phyloP scores from a whole-genome alignment of 2,888 invertebrate species.

The Dasypogon diadema region DNA sequence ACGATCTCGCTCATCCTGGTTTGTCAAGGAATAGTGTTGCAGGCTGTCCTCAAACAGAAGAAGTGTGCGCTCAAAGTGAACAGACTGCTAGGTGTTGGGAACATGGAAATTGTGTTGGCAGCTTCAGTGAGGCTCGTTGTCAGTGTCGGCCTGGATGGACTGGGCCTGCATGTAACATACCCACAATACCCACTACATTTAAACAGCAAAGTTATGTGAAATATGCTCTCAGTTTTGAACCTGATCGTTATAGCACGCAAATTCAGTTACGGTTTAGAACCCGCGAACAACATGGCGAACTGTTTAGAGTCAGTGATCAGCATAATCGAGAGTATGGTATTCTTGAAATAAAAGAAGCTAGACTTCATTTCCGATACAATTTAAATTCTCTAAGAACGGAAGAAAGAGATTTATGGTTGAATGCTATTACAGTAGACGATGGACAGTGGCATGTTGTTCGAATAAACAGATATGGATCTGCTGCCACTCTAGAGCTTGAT shows the following conservation, averaged over 20 bases:
- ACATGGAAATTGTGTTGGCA: conserved; percentile 94
- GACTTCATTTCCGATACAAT: conserved; percentile 92
- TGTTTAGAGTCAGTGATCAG: conserved; percentile 94
- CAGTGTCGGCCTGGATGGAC: conserved; percentile 97
- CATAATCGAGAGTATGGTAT: conserved; percentile 95
- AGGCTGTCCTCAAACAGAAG: conserved; percentile 94
- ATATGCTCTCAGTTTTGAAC: conserved; percentile 94
- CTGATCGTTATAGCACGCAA: conserved; percentile 91
- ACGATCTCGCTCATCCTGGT: conserved; percentile 95
- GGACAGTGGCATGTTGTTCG: conserved; percentile 97
- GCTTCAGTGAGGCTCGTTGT: conserved; percentile 89
- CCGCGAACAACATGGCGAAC: conserved; percentile 90
- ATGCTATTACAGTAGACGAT: conserved; percentile 90
- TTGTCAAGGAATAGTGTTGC: conserved; percentile 86
- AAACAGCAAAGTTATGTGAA: conserved; percentile 96
- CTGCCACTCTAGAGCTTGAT: conserved; percentile 92
- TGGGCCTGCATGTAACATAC: conserved; percentile 87
- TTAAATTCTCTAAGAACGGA: conserved; percentile 91
- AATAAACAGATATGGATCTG: conserved; percentile 91
- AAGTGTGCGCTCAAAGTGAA: conserved; percentile 89
- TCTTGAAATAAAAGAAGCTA: conserved; percentile 89
- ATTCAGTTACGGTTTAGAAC: conserved; percentile 95
- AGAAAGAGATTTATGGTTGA: conserved; percentile 90
- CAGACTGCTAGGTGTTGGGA: conserved; percentile 90
- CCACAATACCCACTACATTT: conserved; percentile 92